Percentiles rank a stretch among this genome's conserved stretches.
Evolutionary conservation across 1,140 invertebrate species (phyloP).

Genomic region (Phthorimaea operculella): DNA sequence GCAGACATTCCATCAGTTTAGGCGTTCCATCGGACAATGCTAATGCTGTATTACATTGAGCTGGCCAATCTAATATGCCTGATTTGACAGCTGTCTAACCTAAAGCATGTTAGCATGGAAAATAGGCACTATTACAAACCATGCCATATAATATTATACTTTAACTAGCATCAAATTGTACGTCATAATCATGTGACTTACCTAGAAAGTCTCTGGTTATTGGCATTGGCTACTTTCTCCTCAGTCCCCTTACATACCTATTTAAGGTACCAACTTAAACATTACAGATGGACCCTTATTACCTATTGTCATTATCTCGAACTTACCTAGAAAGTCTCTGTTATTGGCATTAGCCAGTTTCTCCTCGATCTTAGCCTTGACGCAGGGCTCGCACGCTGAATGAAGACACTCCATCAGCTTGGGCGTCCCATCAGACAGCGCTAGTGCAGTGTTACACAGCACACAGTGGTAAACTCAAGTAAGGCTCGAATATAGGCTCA

Average conservation of each 20-base stretch:
- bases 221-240: conserved; percentile 34
- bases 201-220: conserved; percentile 34
- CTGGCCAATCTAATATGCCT: too few relatives aligned
- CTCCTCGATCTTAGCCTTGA: conserved; percentile 75
- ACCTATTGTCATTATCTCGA: too few relatives aligned
- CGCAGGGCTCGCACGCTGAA: conserved; percentile 81
- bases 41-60: conserved; percentile 39
- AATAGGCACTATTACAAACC: too few relatives aligned
- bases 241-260: too few relatives aligned
- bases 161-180: too few relatives aligned
- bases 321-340: conserved; percentile 31
- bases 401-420: conserved; percentile 89
- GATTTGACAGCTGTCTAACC: too few relatives aligned
- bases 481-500: too few relatives aligned
- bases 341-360: conserved; percentile 43
- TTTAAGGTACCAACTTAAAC: too few relatives aligned
- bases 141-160: too few relatives aligned
- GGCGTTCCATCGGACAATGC: conserved; percentile 63
- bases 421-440: conserved; percentile 63
- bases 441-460: conserved; percentile 35
- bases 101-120: too few relatives aligned
- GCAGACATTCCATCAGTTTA: conserved; percentile 86
- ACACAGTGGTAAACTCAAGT: too few relatives aligned
- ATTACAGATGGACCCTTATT: too few relatives aligned
- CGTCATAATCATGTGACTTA: conserved; percentile 11